Base-by-base conservation (phyloP, 2,888 invertebrate genomes). In the Saturnia japonica region DNA sequence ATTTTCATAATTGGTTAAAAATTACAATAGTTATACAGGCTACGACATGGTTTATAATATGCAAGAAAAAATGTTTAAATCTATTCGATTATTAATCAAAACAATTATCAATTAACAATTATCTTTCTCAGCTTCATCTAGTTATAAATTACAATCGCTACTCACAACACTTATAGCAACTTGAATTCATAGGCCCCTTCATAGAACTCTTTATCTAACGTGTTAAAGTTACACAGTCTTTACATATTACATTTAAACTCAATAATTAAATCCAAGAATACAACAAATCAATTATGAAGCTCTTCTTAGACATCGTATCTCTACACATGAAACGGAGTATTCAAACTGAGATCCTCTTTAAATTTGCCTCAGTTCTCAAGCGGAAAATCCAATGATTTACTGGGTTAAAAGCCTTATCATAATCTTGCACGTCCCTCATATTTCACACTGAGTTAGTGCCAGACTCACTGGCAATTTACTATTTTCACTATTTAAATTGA, bases 381-480 rank as follows among this genome's bases (percentile, higher is more conserved):
- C 85, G 87, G 89, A 86, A 91, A 92, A 92, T 93, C 93, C 91
- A 84, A 87, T 93, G 91, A 93, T 92, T 92, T 91, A 93, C 85
- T 82, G 85, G 81, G 87, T 85, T 86, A 84, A 60, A 86, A 82
- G 87, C 88, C 90, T 91, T 93, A 93, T 93, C 93, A 90, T 92
- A 92, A 92, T 93, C 91, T 91, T 80, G 85, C 93, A 93, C 90
- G 91, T 91, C 90, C 85, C 89, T 90, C 90, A 90, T 93, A 93
- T 91, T 91, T 93, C 85, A 91, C 85, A 86, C 82, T 80, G 86
- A 88, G 87, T 88, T 88, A 89, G 83, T 84, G 82, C 78, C 80
- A 76, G 76, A 75, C 81, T 82, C 80, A 78, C 75, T 78, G 74
- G 76, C 79, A 80, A 81, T 79, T 80, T 84, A 87, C 88, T 88